These are phyloP conservation scores for Cinclus mexicanus DNA, from an alignment of 2,113 vertebrate species.

Conservation along the genomic window DNA sequence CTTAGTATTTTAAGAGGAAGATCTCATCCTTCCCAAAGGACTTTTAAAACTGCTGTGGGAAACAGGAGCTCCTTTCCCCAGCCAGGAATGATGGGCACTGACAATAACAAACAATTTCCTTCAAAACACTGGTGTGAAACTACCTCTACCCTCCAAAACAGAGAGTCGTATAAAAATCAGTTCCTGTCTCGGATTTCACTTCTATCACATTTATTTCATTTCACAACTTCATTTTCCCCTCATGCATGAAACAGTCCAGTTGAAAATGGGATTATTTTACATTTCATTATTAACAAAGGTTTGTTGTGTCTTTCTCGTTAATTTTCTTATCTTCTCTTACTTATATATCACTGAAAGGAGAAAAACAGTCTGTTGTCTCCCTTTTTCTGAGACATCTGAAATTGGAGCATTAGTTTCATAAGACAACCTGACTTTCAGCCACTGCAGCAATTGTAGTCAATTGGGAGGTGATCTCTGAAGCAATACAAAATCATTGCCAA, in stretches of 20 bases:
- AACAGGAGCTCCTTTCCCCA: background rate
- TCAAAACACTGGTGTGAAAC: background rate
- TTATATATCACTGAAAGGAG: background rate
- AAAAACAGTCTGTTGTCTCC: background rate
- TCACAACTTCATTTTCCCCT: background rate
- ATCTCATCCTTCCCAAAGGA: background rate
- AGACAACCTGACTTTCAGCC: background rate
- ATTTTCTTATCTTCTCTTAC: background rate
- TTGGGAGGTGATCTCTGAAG: constrained; percentile 21
- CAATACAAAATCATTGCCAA: constrained; percentile 31
- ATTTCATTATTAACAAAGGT: background rate
- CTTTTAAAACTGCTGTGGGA: background rate
- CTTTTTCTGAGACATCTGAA: background rate
- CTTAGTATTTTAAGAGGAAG: background rate
- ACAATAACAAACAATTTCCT: background rate
- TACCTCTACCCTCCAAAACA: background rate
- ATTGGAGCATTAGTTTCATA: background rate
- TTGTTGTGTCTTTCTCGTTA: background rate
- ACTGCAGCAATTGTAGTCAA: constrained; percentile 5
- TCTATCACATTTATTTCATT: background rate
- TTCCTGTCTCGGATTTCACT: background rate
- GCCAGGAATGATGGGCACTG: background rate
- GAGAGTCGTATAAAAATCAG: background rate
- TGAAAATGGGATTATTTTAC: background rate
- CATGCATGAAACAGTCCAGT: background rate